Conservation (phyloP, 2,113 vertebrate genomes). For the Glaucomys volans region DNA sequence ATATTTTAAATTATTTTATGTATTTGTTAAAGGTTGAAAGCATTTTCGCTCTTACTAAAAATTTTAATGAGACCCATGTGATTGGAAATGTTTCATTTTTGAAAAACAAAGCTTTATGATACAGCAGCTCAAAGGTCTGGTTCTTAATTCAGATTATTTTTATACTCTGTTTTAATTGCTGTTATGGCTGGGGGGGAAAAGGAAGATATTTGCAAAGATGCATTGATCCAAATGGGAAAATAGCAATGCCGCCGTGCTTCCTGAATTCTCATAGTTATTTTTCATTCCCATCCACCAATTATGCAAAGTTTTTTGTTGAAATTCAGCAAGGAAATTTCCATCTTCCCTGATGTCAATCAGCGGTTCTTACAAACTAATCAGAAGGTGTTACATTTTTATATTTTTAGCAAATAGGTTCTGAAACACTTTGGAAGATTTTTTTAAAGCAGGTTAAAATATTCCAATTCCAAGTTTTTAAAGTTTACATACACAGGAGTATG, state of each 20-base stretch:
- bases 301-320: conserved; percentile 80
- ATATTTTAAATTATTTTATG: conserved; percentile 44
- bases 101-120: conserved; percentile 62
- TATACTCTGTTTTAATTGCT: conserved; percentile 73
- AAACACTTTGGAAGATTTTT: conserved; percentile 58
- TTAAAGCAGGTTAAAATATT: conserved; percentile 60
- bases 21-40: conserved; percentile 59
- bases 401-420: conserved; percentile 77
- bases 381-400: conserved; percentile 78
- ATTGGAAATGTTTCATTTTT: conserved; percentile 51
- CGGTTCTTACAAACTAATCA: conserved; percentile 77
- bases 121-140: conserved; percentile 43
- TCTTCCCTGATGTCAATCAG: conserved; percentile 76
- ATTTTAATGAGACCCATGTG: conserved; percentile 32
- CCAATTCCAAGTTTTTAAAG: conserved; percentile 62
- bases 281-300: conserved; percentile 71
- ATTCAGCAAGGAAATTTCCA: conserved; percentile 79
- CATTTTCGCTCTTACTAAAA: conserved; percentile 43
- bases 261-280: conserved; percentile 60
- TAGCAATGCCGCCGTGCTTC: conserved; percentile 24
- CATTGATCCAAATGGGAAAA: conserved; percentile 44
- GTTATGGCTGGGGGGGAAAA: not conserved
- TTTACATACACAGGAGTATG: conserved; percentile 17
- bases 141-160: conserved; percentile 74
- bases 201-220: conserved; percentile 25